phyloP scores from a whole-genome alignment of 2,888 invertebrate species.

The Venustoraphidia nigricollis region DNA sequence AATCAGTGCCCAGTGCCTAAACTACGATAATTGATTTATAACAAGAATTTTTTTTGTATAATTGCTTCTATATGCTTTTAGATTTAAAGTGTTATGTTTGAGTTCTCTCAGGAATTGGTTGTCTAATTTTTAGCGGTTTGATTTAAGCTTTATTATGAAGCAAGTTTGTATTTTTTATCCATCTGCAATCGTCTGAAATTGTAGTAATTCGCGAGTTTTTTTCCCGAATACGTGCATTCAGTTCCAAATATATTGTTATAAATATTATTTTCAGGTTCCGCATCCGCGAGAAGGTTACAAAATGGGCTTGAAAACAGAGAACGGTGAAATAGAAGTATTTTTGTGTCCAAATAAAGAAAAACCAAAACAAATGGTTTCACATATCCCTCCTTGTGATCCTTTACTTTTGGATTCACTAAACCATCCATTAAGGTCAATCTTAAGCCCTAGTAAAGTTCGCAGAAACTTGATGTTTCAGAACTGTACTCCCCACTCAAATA shows the following conservation, averaged over 20 bases:
- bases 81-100: too few species aligned
- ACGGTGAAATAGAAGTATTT: constrained; percentile 89
- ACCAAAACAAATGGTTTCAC: constrained; percentile 14
- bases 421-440: constrained; percentile 7
- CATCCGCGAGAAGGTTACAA: constrained; percentile 48
- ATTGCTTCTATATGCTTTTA: too few species aligned
- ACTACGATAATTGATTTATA: too few species aligned
- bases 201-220: too few species aligned
- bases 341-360: constrained; percentile 55
- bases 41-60: too few species aligned
- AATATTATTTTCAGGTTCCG: constrained; percentile 35
- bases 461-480: constrained; percentile 4
- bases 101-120: too few species aligned
- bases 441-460: constrained; percentile 4
- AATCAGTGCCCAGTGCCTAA: too few species aligned
- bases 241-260: too few species aligned
- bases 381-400: constrained; percentile 34
- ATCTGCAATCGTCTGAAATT: too few species aligned
- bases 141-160: too few species aligned
- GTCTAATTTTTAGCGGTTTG: too few species aligned
- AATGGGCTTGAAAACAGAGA: constrained; percentile 80
- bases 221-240: background rate
- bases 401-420: constrained; percentile 44
- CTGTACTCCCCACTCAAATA: constrained; percentile 6
- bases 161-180: too few species aligned